Conservation (phyloP, 2,888 invertebrate species). For the Teleiodes luculella region DNA sequence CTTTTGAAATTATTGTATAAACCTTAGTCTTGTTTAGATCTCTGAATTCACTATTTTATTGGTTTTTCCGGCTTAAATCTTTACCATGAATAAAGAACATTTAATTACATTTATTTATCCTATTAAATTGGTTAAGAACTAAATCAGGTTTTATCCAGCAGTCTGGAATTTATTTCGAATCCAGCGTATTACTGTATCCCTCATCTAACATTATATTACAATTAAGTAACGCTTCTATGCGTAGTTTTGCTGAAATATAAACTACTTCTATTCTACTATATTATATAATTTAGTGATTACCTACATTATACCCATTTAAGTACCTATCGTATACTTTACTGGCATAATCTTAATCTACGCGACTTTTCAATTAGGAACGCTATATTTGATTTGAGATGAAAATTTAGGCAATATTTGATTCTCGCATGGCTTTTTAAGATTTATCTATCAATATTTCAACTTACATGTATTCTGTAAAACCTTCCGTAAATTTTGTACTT, state of each 20-base stretch:
- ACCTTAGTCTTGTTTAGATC: not conserved
- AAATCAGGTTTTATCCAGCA: conserved; percentile 48
- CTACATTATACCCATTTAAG: conserved; percentile 72
- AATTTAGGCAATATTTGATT: conserved; percentile 46
- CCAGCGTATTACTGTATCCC: conserved; percentile 61
- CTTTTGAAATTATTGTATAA: not conserved
- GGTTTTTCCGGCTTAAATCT: not conserved
- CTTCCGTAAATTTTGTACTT: conserved; percentile 19
- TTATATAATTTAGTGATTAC: conserved; percentile 73
- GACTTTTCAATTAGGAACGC: conserved; percentile 61
- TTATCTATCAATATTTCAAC: conserved; percentile 32
- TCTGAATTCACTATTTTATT: not conserved
- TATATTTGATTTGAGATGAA: conserved; percentile 48
- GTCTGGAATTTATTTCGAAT: conserved; percentile 63
- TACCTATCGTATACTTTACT: conserved; percentile 68
- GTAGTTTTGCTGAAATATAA: conserved; percentile 71
- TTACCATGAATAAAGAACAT: too few species aligned
- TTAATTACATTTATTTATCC: conserved; percentile 23
- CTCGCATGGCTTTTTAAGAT: conserved; percentile 67
- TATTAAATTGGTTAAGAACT: too few species aligned
- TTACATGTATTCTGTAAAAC: conserved; percentile 31
- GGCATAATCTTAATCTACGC: conserved; percentile 64
- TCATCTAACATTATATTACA: conserved; percentile 65
- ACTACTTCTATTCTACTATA: conserved; percentile 52
- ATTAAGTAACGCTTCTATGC: conserved; percentile 73